Evolutionary conservation across 1,140 invertebrate species (phyloP).

Genomic region (Leptinotarsa lineolata): DNA sequence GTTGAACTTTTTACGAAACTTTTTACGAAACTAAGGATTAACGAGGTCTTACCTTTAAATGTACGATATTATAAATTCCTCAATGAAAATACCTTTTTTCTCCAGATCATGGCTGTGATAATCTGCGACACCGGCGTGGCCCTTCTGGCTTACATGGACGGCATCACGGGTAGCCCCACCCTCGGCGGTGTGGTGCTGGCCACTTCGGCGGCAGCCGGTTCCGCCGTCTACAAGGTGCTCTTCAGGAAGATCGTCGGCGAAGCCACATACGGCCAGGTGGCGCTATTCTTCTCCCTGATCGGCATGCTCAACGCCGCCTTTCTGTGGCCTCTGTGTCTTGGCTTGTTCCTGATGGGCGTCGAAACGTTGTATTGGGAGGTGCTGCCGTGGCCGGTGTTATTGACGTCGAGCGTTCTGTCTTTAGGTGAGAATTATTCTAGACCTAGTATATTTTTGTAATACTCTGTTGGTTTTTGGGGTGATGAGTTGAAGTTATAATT

Average conservation of each 20-base stretch:
- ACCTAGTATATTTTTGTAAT: too few species aligned
- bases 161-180: constrained; percentile 86
- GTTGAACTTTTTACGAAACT: too few species aligned
- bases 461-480: too few species aligned
- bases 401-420: constrained; percentile 76
- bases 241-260: constrained; percentile 75
- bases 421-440: constrained; percentile 63
- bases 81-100: constrained; percentile 7
- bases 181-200: constrained; percentile 90
- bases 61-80: neutral
- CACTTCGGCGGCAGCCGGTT: constrained; percentile 83
- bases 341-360: constrained; percentile 80
- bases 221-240: constrained; percentile 81
- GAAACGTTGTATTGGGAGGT: constrained; percentile 78
- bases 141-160: constrained; percentile 93
- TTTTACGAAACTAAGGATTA: neutral
- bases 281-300: constrained; percentile 84
- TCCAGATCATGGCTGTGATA: constrained; percentile 92
- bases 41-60: neutral
- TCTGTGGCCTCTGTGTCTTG: constrained; percentile 84
- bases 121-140: constrained; percentile 93
- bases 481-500: too few species aligned
- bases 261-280: constrained; percentile 83
- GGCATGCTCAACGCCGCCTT: constrained; percentile 81
- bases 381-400: constrained; percentile 79